Evolutionary conservation across 2,113 vertebrate species (phyloP).

Genomic region (Chitala chitala): DNA sequence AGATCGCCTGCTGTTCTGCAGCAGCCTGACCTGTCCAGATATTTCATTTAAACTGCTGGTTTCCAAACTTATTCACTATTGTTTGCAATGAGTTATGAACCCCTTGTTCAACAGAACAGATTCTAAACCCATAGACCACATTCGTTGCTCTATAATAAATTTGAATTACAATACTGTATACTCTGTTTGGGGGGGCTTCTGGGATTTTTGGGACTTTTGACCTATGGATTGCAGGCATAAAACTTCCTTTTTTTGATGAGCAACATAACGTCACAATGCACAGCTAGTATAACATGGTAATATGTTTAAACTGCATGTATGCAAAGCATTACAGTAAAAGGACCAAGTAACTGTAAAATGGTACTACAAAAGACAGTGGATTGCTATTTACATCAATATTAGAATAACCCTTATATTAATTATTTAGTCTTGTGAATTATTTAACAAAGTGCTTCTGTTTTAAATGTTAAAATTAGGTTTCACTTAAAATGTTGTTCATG

Average conservation of each 20-base stretch:
- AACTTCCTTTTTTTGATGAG: not conserved
- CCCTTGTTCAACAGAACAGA: not conserved
- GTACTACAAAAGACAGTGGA: not conserved
- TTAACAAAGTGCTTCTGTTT: slow-evolving; percentile 12
- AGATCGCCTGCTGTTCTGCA: not conserved
- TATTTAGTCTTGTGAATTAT: slow-evolving; percentile 17
- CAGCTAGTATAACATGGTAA: not conserved
- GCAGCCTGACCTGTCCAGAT: no score
- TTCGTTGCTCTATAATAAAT: not conserved
- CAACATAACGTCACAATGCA: slow-evolving; percentile 1
- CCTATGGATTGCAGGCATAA: not conserved
- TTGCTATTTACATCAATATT: not conserved
- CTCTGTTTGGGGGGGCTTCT: not conserved
- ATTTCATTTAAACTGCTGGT: not conserved
- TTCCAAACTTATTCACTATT: not conserved
- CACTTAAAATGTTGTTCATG: not conserved
- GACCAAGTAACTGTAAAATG: not conserved
- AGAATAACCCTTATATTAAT: slow-evolving; percentile 15
- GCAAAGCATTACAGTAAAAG: not conserved
- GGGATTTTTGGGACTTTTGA: not conserved
- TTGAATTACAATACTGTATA: not conserved
- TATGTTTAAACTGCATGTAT: not conserved
- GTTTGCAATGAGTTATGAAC: not conserved
- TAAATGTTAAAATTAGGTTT: slow-evolving; percentile 15
- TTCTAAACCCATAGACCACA: not conserved